phyloP scores from a whole-genome alignment of 2,888 invertebrate species.

The Melanostoma mellinum region DNA sequence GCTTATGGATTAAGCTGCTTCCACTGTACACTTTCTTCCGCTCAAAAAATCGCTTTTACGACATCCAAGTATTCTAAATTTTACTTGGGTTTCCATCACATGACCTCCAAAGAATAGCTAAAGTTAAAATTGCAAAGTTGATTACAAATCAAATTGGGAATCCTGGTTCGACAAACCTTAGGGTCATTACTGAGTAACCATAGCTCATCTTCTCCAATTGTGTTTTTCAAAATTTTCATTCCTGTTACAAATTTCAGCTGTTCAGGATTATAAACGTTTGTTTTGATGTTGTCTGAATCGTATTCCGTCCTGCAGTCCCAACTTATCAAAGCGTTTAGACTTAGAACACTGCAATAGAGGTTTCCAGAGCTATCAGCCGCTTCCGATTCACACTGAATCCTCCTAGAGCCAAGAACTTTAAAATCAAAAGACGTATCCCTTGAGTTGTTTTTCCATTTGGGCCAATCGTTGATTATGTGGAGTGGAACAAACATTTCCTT shows the following conservation, averaged over 20 bases:
- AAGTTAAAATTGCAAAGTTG: slow-evolving; percentile 8
- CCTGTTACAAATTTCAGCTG: slow-evolving; percentile 89
- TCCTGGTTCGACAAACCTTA: slow-evolving; percentile 66
- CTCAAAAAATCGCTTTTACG: slow-evolving; percentile 77
- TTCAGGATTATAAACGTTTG: slow-evolving; percentile 84
- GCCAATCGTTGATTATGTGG: slow-evolving; percentile 83
- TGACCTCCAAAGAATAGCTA: slow-evolving; percentile 75
- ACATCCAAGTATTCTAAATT: slow-evolving; percentile 87
- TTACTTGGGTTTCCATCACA: slow-evolving; percentile 82
- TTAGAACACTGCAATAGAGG: slow-evolving; percentile 87
- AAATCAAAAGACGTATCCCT: slow-evolving; percentile 83
- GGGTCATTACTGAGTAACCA: slow-evolving; percentile 85
- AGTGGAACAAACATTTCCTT: slow-evolving; percentile 85
- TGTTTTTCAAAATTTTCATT: slow-evolving; percentile 86
- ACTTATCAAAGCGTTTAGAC: slow-evolving; percentile 87
- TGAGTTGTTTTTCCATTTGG: slow-evolving; percentile 81
- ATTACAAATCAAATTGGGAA: background rate
- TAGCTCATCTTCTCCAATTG: slow-evolving; percentile 84
- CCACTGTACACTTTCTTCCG: slow-evolving; percentile 78
- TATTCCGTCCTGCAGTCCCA: slow-evolving; percentile 88
- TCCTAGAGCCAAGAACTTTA: slow-evolving; percentile 83
- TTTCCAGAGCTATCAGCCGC: slow-evolving; percentile 88
- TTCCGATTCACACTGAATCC: slow-evolving; percentile 89
- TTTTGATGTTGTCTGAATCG: slow-evolving; percentile 82
- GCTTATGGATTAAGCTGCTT: too few species aligned